Evolutionary conservation across 2,888 invertebrate genomes (phyloP).

Genomic region (Cloeon dipterum): DNA sequence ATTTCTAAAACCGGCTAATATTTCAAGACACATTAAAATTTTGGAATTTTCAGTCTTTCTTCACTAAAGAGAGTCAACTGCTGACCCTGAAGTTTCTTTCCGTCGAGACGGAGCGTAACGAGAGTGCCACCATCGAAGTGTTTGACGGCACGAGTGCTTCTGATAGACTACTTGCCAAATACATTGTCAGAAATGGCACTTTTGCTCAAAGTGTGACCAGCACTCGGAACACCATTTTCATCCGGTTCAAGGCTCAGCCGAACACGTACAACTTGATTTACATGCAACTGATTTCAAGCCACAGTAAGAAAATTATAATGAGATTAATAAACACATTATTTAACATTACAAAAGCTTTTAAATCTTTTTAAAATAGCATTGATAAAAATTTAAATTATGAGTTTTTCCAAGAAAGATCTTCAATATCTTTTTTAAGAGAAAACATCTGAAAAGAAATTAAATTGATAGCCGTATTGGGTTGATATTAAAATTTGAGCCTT

Average conservation of each 20-base stretch:
- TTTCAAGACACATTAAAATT: too few relatives aligned
- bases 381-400: not conserved
- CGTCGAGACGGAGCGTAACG: conserved; percentile 50
- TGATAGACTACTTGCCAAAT: conserved; percentile 43
- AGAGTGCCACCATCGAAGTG: conserved; percentile 25
- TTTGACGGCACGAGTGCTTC: conserved; percentile 17
- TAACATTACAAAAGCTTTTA: too few relatives aligned
- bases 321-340: not conserved
- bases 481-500: too few relatives aligned
- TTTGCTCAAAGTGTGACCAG: conserved; percentile 75
- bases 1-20: too few relatives aligned
- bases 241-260: conserved; percentile 53
- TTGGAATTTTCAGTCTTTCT: conserved; percentile 30
- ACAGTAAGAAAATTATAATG: conserved; percentile 21
- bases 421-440: too few relatives aligned
- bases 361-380: not conserved
- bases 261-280: conserved; percentile 51
- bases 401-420: too few relatives aligned
- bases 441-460: too few relatives aligned
- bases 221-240: conserved; percentile 51
- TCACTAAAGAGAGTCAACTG: conserved; percentile 51
- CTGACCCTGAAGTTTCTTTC: conserved; percentile 70
- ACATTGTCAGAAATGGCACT: conserved; percentile 60
- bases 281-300: conserved; percentile 52
- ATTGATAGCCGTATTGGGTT: too few relatives aligned